These are phyloP conservation scores for Drosophila murphyi DNA, from an alignment of 1,140 invertebrate genomes.

Conservation along the genomic window DNA sequence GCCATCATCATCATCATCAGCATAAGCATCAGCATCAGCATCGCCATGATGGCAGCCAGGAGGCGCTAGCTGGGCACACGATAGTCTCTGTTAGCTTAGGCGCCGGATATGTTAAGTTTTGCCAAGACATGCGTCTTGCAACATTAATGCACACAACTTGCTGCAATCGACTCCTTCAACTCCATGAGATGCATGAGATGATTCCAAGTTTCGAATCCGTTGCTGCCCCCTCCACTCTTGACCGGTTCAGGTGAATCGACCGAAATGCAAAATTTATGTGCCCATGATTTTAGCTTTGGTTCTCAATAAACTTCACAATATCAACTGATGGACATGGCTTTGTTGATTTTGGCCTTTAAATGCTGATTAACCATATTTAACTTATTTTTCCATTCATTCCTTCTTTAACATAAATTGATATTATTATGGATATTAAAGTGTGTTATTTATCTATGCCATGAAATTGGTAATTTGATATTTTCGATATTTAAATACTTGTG, in stretches of 20 bases:
- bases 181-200: slow-evolving; percentile 15
- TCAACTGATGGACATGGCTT: not conserved
- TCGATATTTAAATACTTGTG: too few species aligned
- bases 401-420: too few species aligned
- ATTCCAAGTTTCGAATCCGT: slow-evolving; percentile 5
- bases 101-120: slow-evolving; percentile 75
- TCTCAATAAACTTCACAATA: slow-evolving; percentile 6
- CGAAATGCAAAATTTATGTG: slow-evolving; percentile 14
- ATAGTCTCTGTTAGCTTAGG: slow-evolving; percentile 45
- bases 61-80: slow-evolving; percentile 33
- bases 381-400: too few species aligned
- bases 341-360: not conserved
- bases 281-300: slow-evolving; percentile 7
- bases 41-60: not conserved
- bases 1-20: too few species aligned
- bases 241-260: not conserved
- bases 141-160: slow-evolving; percentile 36
- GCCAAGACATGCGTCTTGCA: slow-evolving; percentile 63
- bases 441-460: too few species aligned
- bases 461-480: too few species aligned
- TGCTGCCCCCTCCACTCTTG: not conserved
- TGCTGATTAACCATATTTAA: not conserved
- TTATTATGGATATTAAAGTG: too few species aligned
- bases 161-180: slow-evolving; percentile 19
- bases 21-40: too few species aligned